Evolutionary conservation across 1,140 invertebrate genomes (phyloP).

Genomic region (Drosophila yakuba): DNA sequence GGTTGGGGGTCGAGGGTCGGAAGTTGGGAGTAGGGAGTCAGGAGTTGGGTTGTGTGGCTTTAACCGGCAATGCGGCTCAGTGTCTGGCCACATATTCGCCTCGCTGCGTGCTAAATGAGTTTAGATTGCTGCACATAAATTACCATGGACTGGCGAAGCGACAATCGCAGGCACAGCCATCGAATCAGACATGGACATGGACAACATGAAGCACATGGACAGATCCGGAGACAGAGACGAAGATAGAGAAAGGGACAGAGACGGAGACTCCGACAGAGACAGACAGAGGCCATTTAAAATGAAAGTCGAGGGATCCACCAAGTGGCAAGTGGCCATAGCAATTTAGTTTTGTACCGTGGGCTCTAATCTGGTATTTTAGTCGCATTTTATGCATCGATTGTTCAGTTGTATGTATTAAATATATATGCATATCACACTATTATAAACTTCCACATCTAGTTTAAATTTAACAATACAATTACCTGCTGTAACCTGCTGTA

Average conservation of each 20-base stretch:
- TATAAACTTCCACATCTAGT: too few species aligned
- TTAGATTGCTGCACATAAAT: conserved; percentile 72
- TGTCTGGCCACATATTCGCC: conserved; percentile 58
- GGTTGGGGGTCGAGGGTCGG: neutral
- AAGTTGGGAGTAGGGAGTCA: neutral
- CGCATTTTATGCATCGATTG: neutral
- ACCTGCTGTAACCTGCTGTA: too few species aligned
- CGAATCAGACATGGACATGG: conserved; percentile 16
- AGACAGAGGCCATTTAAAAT: conserved; percentile 22
- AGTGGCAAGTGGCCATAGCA: conserved; percentile 12
- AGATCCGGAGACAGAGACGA: conserved; percentile 1
- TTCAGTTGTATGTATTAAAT: too few species aligned
- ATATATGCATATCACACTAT: too few species aligned
- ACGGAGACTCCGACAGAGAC: conserved; percentile 3
- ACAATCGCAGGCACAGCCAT: conserved; percentile 22
- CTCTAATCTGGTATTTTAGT: neutral
- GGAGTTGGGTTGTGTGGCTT: conserved; percentile 6
- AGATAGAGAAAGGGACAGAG: too few species aligned
- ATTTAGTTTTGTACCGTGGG: conserved; percentile 30
- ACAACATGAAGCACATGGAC: conserved; percentile 9
- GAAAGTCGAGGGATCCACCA: conserved; percentile 4
- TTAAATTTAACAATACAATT: too few species aligned
- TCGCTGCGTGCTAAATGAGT: conserved; percentile 68
- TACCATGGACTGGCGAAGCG: conserved; percentile 39
- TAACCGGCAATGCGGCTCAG: conserved; percentile 9